A percentile compares a stretch with the other conserved stretches of the same genome.
Conservation (phyloP, 2,797 vertebrate genomes). For the Rhadinocentrus ornatus region DNA sequence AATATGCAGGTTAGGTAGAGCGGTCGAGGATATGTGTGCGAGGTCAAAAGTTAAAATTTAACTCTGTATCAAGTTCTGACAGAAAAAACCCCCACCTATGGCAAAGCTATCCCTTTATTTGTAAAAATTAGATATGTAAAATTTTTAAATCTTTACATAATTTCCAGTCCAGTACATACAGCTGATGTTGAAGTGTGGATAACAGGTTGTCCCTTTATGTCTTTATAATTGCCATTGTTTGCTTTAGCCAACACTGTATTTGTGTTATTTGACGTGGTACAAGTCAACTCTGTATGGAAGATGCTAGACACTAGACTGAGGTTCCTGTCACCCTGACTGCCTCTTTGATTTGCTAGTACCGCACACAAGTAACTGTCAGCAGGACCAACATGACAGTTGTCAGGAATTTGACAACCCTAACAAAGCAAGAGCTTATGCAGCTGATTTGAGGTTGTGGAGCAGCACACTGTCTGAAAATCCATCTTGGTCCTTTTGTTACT, state of each 20-base stretch:
- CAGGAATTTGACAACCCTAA: neutral
- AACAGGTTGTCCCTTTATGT: neutral
- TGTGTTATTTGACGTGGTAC: no score
- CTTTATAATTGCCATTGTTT: neutral
- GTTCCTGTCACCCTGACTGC: neutral
- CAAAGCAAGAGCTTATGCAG: neutral
- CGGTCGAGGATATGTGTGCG: neutral
- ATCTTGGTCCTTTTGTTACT: neutral
- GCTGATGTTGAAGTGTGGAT: neutral
- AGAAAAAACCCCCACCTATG: neutral
- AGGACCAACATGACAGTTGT: neutral
- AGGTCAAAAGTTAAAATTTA: constrained; percentile 24
- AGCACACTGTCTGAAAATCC: neutral
- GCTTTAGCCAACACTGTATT: neutral
- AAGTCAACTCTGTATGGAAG: no score
- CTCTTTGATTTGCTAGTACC: neutral
- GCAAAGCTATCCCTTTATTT: neutral
- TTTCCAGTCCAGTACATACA: neutral
- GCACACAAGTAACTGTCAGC: neutral
- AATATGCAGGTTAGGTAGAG: neutral
- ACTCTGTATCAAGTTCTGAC: neutral
- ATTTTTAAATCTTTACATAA: neutral
- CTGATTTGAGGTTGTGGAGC: neutral
- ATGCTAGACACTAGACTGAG: neutral
- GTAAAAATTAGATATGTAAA: neutral